A percentile compares a stretch with the other conserved stretches of the same genome.
These are phyloP conservation scores for Sialis lutaria DNA, from an alignment of 2,888 invertebrate genomes.

Conservation along the genomic window DNA sequence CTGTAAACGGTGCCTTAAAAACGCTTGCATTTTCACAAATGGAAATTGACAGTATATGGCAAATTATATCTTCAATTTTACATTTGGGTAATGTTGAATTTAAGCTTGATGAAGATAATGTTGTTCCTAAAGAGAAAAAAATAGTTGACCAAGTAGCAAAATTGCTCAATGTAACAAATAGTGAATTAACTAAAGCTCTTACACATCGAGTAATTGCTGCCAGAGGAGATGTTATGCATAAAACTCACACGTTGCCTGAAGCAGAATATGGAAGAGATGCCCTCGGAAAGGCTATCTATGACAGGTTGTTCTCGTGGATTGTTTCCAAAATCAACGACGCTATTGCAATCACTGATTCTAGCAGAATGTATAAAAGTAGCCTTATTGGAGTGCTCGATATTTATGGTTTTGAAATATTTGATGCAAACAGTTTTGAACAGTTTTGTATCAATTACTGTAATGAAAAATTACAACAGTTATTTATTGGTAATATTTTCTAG, in stretches of 20 bases:
- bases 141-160: slow-evolving; percentile 43
- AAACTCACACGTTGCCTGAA: slow-evolving; percentile 70
- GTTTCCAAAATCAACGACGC: slow-evolving; percentile 83
- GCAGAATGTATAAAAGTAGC: slow-evolving; percentile 46
- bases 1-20: slow-evolving; percentile 67
- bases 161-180: slow-evolving; percentile 40
- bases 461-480: slow-evolving; percentile 93
- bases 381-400: slow-evolving; percentile 94
- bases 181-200: slow-evolving; percentile 54
- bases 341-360: slow-evolving; percentile 47
- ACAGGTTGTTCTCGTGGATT: slow-evolving; percentile 87
- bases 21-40: slow-evolving; percentile 61
- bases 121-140: slow-evolving; percentile 37
- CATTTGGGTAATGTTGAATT: slow-evolving; percentile 61
- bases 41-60: slow-evolving; percentile 78
- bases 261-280: slow-evolving; percentile 84
- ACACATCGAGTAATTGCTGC: slow-evolving; percentile 84
- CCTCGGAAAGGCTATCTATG: slow-evolving; percentile 89
- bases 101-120: slow-evolving; percentile 35
- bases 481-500: slow-evolving; percentile 53
- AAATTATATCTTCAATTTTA: slow-evolving; percentile 74
- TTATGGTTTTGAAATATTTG: slow-evolving; percentile 98
- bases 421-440: slow-evolving; percentile 93
- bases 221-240: slow-evolving; percentile 80
- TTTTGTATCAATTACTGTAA: slow-evolving; percentile 99